Percentiles rank a stretch among this genome's conserved stretches.
These are phyloP conservation scores for Nephrocerus scutellatus DNA, from an alignment of 2,888 invertebrate genomes.

Conservation along the genomic window DNA sequence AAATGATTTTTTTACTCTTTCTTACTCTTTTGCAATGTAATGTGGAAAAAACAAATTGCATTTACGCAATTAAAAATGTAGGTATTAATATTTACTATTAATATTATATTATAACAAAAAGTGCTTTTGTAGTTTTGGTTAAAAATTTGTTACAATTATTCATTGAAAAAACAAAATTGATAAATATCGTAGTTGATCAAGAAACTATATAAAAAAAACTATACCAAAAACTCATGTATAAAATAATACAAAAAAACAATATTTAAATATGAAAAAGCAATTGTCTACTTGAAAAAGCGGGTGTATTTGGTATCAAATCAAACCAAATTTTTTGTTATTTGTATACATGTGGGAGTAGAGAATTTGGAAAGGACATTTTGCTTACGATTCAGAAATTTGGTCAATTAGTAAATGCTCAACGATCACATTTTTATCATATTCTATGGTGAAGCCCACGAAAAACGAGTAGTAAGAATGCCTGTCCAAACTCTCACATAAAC, in stretches of 20 bases:
- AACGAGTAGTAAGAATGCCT: no score
- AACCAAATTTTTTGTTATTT: constrained; percentile 23
- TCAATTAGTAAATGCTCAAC: no score
- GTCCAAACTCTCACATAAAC: no score
- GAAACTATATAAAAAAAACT: constrained; percentile 8
- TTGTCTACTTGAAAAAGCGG: constrained; percentile 19
- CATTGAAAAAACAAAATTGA: constrained; percentile 10
- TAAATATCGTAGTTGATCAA: constrained; percentile 6
- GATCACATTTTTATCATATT: no score
- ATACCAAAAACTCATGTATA: constrained; percentile 7
- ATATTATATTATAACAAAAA: constrained; percentile 19
- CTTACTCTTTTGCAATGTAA: constrained; percentile 21
- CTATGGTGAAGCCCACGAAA: no score
- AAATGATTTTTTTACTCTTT: constrained; percentile 13
- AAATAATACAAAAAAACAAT: constrained; percentile 14
- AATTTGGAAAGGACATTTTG: no score
- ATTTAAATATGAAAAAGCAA: constrained; percentile 20
- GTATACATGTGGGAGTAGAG: constrained; percentile 21
- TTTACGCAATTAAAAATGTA: constrained; percentile 47
- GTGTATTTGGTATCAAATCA: no score
- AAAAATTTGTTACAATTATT: constrained; percentile 17
- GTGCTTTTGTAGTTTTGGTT: constrained; percentile 19
- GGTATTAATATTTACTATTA: constrained; percentile 20
- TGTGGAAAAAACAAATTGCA: constrained; percentile 47
- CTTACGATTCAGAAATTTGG: no score